Evolutionary conservation across 2,888 invertebrate genomes (phyloP).

Genomic region (Macrosiphum euphorbiae): DNA sequence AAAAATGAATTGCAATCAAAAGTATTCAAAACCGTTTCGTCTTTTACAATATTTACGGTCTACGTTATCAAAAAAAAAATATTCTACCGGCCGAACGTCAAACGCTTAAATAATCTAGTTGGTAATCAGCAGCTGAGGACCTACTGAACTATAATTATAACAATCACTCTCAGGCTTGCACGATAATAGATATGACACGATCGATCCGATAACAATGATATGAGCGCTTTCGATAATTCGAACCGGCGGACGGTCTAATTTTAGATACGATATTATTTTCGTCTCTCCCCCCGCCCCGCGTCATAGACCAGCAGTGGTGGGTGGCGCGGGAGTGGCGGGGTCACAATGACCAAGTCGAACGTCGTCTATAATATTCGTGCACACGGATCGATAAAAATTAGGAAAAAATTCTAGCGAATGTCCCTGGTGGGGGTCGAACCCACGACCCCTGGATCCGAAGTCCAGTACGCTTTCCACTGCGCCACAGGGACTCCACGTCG

Average conservation of each 20-base stretch:
- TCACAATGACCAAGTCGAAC: background rate
- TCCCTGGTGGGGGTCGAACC: conserved; percentile 61
- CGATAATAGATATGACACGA: background rate
- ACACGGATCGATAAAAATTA: background rate
- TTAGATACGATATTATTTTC: background rate
- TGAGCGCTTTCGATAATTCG: background rate
- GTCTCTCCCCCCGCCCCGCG: background rate
- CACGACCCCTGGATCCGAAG: conserved; percentile 58
- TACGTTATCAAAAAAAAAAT: background rate
- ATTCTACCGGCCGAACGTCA: background rate
- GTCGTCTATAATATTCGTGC: background rate
- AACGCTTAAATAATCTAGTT: background rate
- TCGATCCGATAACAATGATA: background rate
- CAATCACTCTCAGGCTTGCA: background rate
- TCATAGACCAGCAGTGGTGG: background rate
- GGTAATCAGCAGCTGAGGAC: background rate
- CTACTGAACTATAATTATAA: background rate
- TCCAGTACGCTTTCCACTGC: conserved; percentile 63
- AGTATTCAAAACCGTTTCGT: background rate
- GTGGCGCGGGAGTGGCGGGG: background rate
- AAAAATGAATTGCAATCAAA: background rate
- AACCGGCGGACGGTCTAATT: background rate
- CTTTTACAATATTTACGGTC: no score
- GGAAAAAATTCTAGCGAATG: background rate
- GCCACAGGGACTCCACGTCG: conserved; percentile 22